Percentiles rank a stretch among this genome's conserved stretches.
These are phyloP conservation scores for Propsilocerus akamusi DNA, from an alignment of 1,140 invertebrate genomes.

Conservation along the genomic window DNA sequence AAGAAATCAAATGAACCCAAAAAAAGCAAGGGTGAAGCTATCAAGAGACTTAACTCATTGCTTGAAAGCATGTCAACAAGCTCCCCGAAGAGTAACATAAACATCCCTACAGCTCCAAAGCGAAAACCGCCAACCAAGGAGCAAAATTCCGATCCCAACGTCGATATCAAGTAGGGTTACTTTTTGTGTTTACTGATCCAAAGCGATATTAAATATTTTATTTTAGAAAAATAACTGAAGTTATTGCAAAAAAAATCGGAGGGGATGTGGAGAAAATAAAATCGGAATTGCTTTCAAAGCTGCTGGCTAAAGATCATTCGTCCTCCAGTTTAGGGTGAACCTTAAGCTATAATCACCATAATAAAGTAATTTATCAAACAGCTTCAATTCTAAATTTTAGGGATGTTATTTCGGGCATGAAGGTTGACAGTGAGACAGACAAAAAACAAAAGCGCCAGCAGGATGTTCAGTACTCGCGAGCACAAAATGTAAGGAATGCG, in stretches of 20 bases:
- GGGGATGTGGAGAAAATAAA: conserved; percentile 43
- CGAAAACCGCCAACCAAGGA: background rate
- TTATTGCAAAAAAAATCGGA: conserved; percentile 20
- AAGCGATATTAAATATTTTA: background rate
- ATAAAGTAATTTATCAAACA: too few species aligned
- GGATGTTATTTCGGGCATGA: background rate
- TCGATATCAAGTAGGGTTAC: background rate
- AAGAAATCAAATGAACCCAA: too few species aligned
- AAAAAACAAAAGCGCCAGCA: background rate
- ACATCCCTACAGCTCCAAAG: background rate
- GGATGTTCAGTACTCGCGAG: too few species aligned
- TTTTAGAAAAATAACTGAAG: background rate
- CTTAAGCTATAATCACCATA: background rate
- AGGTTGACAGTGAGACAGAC: background rate
- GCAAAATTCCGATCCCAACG: background rate
- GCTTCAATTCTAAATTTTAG: background rate
- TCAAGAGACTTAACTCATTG: background rate
- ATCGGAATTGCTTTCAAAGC: conserved; percentile 43
- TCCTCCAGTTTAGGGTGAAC: conserved; percentile 14
- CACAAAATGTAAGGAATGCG: background rate
- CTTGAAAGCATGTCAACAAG: background rate
- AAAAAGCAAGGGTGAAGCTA: background rate
- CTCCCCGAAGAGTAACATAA: background rate
- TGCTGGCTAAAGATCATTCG: conserved; percentile 30
- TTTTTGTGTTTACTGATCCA: background rate